Evolutionary conservation across 92 coral and sea anemone genomes (phyloP), one percentile per base, ranked within the genome.

Genomic region (Hydrozoanthus gracilis): DNA sequence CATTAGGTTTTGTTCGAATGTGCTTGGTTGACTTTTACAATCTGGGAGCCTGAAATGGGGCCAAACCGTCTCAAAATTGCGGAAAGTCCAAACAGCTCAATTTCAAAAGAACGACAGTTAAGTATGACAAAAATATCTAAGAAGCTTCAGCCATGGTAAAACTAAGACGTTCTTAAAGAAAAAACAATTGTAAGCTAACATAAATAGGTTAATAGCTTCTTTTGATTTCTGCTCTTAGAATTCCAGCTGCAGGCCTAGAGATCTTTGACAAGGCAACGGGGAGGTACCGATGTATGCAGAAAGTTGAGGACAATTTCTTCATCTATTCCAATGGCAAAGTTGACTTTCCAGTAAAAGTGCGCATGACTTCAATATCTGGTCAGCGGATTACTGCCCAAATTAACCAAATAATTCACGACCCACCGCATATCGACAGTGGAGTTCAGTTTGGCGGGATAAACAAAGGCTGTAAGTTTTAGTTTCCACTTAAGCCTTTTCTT

Each of bases 401-500:
- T 44, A 2, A 27, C 39, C 10, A 13, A 5, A 58, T 20, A 17
- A 78, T 78, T 14, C 7, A 8, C n/a, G 15, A 78, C 15, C n/a
- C 14, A 44, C 2, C 12, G 27, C 79, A 75, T 20, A 60, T 78
- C 20, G 83, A 78, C 8, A 78, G 83, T 78, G 83, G 83, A 78
- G 83, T 78, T 78, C 83, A 78, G 71, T 78, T 78, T 78, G 83
- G 83, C 8, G 83, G 83, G 17, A 56, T 78, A 58, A 51, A 60
- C 52, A 78, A 60, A 78, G 83, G 71, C 9, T 78, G 83, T 78
- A 44, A 78, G 83, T 9, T 3, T 50, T 75, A 27, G 39, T 27
- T 27, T 27, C 39, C 2, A 27, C 39, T 27, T 27, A 27, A 2
- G 39, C 2, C 39, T 27, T 27, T 27, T 2, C 39, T 27, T 27